These are phyloP conservation scores for Taurulus bubalis DNA, from an alignment of 2,113 vertebrate genomes.

Conservation along the genomic window DNA sequence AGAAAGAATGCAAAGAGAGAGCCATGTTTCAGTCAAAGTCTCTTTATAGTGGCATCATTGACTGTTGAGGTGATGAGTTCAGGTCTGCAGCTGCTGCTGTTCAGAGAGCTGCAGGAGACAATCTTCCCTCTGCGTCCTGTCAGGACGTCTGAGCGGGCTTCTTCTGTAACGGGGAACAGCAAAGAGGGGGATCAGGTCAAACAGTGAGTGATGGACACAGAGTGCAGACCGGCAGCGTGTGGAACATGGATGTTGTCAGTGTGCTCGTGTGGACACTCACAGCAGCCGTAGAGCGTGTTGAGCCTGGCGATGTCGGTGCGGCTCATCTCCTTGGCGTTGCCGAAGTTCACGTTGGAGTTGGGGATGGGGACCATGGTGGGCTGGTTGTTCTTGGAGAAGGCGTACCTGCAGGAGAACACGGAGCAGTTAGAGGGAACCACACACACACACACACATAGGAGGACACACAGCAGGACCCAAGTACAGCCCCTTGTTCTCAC, in stretches of 20 bases:
- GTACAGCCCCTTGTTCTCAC: slow-evolving; percentile 25
- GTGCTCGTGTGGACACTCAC: slow-evolving; percentile 41
- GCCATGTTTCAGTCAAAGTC: neutral
- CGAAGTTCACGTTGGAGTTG: slow-evolving; percentile 60
- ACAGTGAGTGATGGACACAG: neutral
- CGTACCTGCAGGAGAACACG: slow-evolving; percentile 40
- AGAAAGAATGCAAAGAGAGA: neutral
- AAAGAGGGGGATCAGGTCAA: neutral
- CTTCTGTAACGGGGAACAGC: neutral
- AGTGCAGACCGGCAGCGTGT: no score
- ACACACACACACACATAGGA: neutral
- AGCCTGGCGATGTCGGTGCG: slow-evolving; percentile 61
- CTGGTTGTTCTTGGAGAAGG: slow-evolving; percentile 71
- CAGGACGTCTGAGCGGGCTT: neutral
- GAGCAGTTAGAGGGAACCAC: neutral
- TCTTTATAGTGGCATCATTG: neutral
- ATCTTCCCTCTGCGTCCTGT: neutral
- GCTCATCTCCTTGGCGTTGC: slow-evolving; percentile 69
- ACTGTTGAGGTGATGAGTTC: neutral
- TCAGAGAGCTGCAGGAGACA: neutral
- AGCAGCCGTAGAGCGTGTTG: slow-evolving; percentile 74
- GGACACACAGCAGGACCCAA: neutral
- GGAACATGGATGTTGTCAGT: neutral
- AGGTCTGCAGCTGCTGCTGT: neutral
- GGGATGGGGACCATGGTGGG: slow-evolving; percentile 73